A percentile compares a stretch with the other conserved stretches of the same genome.
Evolutionary conservation across 2,113 vertebrate genomes (phyloP).

Genomic region (Anser brachyrhynchus): DNA sequence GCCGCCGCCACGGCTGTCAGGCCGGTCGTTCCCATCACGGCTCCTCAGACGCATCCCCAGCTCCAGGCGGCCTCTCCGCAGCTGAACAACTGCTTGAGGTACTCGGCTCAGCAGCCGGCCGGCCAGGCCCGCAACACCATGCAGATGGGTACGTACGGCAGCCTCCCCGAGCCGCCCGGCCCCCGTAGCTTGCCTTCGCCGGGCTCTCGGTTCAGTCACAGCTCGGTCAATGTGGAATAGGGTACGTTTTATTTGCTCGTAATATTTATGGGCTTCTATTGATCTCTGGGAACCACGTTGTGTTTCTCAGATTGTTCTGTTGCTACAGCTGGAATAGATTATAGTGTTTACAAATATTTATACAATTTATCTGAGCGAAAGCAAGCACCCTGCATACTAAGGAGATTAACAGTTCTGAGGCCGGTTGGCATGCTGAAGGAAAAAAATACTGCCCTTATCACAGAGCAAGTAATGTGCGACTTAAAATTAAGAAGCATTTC

Average conservation of each 20-base stretch:
- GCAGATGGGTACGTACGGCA: constrained; percentile 83
- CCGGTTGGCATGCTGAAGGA: background rate
- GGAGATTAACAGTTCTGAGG: constrained; percentile 39
- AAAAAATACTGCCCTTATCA: constrained; percentile 22
- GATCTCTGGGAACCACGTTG: constrained; percentile 39
- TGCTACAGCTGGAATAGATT: constrained; percentile 58
- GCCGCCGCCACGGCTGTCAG: constrained; percentile 71
- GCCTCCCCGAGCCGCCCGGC: accelerated
- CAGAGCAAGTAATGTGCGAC: background rate
- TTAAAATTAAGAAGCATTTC: constrained; percentile 56
- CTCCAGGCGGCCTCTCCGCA: constrained; percentile 81
- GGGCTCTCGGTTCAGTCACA: background rate
- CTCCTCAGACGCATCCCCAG: constrained; percentile 75
- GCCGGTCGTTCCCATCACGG: constrained; percentile 77
- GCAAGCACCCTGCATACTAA: constrained; percentile 26
- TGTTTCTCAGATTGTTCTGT: constrained; percentile 57
- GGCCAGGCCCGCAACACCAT: constrained; percentile 81
- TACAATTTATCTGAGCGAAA: constrained; percentile 46
- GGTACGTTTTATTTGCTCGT: constrained; percentile 23
- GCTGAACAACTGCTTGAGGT: constrained; percentile 85
- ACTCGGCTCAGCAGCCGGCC: constrained; percentile 79
- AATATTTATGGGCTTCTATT: constrained; percentile 49
- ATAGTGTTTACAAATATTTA: constrained; percentile 68
- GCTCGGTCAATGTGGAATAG: background rate
- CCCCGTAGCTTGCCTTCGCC: background rate